These are phyloP conservation scores for Agrochola macilenta DNA, from an alignment of 2,888 invertebrate species.

Conservation along the genomic window DNA sequence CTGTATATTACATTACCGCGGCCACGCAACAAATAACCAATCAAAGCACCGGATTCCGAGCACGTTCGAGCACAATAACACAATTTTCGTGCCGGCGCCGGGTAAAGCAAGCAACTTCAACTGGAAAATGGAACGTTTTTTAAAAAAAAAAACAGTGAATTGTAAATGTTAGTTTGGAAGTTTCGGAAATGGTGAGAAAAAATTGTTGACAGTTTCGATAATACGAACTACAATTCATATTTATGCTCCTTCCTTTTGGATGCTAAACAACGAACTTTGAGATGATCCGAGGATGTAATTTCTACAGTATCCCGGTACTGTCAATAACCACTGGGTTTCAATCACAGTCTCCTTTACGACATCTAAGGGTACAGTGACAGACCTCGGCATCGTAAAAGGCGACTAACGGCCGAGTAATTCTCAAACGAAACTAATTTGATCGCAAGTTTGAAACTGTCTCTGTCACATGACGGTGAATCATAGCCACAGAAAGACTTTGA, in stretches of 20 bases:
- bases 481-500: background rate
- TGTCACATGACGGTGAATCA: background rate
- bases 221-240: no score
- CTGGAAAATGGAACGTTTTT: slow-evolving; percentile 25
- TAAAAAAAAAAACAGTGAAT: slow-evolving; percentile 1
- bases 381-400: slow-evolving; percentile 10
- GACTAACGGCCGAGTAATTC: background rate
- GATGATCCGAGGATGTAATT: background rate
- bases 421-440: slow-evolving; percentile 1
- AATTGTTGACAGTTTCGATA: background rate
- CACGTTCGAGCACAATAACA: slow-evolving; percentile 65
- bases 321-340: background rate
- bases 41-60: slow-evolving; percentile 56
- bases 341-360: slow-evolving; percentile 3
- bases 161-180: background rate
- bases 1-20: slow-evolving; percentile 52
- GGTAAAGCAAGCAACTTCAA: slow-evolving; percentile 27
- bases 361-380: slow-evolving; percentile 1
- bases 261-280: background rate
- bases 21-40: slow-evolving; percentile 63
- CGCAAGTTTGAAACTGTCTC: background rate
- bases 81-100: slow-evolving; percentile 59
- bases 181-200: background rate
- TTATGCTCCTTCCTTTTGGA: no score
- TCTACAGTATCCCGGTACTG: background rate